Evolutionary conservation across 2,888 invertebrate species (phyloP).

Genomic region (Dioctria rufipes): DNA sequence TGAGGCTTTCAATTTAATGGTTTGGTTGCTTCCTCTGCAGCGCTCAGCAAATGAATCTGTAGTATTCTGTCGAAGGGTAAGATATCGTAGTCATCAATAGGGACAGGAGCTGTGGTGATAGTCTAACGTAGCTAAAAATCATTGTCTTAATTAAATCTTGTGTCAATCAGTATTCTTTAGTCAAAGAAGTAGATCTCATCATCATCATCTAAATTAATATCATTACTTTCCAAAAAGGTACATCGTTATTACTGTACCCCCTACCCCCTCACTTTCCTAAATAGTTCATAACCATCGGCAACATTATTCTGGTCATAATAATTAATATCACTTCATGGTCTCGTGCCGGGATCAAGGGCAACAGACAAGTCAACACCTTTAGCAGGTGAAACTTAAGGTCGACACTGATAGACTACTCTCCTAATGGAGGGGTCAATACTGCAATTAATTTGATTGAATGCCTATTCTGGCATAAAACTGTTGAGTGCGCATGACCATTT

Average conservation of each 20-base stretch:
- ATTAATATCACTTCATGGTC: slow-evolving; percentile 22
- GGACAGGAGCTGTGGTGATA: too few relatives aligned
- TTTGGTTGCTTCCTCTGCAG: not conserved
- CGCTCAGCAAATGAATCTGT: not conserved
- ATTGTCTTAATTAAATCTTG: too few relatives aligned
- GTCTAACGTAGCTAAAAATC: too few relatives aligned
- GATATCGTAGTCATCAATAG: too few relatives aligned
- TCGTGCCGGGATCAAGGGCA: slow-evolving; percentile 14
- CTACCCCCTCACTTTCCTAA: not conserved
- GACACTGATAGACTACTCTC: not conserved
- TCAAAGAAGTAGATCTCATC: too few relatives aligned
- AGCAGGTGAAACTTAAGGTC: slow-evolving; percentile 27
- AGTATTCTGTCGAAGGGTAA: not conserved
- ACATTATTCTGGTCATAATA: not conserved
- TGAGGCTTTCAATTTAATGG: not conserved
- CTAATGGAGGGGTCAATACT: slow-evolving; percentile 29
- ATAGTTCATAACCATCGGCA: not conserved
- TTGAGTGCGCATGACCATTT: slow-evolving; percentile 34
- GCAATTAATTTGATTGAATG: slow-evolving; percentile 45
- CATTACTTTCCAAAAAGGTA: not conserved
- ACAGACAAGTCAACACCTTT: slow-evolving; percentile 35
- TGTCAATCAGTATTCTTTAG: too few relatives aligned
- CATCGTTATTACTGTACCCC: not conserved
- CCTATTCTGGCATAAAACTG: slow-evolving; percentile 35
- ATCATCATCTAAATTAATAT: too few relatives aligned